Conservation (phyloP, 2,888 invertebrate genomes). For the Venusia cambrica region DNA sequence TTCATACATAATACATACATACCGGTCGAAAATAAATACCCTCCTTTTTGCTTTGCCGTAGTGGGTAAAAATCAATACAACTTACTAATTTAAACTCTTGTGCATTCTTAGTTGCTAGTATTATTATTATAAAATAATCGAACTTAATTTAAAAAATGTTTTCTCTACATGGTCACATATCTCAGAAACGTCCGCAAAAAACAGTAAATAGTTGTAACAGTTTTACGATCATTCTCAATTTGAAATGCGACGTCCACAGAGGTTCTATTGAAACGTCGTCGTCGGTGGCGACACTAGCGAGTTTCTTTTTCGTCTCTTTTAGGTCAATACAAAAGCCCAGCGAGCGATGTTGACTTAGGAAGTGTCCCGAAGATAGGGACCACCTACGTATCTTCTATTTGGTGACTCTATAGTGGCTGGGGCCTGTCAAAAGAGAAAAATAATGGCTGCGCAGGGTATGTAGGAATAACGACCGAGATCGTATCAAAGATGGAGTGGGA, state of each 20-base stretch:
- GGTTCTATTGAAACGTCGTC: constrained; percentile 41
- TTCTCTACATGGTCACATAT: too few species aligned
- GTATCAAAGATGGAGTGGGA: constrained; percentile 43
- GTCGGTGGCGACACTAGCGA: constrained; percentile 38
- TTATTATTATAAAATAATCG: too few species aligned
- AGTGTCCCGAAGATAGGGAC: constrained; percentile 48
- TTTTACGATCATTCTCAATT: constrained; percentile 53
- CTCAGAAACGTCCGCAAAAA: constrained; percentile 36
- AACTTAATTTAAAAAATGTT: too few species aligned
- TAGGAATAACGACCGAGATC: constrained; percentile 43
- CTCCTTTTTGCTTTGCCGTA: too few species aligned
- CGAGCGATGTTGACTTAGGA: constrained; percentile 59
- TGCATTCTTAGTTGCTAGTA: too few species aligned
- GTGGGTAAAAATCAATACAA: too few species aligned
- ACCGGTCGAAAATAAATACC: too few species aligned
- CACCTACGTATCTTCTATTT: constrained; percentile 69
- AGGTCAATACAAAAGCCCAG: constrained; percentile 66
- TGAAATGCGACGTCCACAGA: constrained; percentile 36
- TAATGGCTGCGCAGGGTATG: constrained; percentile 44
- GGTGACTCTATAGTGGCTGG: constrained; percentile 33
- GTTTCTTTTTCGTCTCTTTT: constrained; percentile 45
- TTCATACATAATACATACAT: too few species aligned
- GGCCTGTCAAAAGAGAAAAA: constrained; percentile 46
- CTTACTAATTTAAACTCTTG: too few species aligned
- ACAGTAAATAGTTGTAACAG: constrained; percentile 42